Evolutionary conservation across 37 sponge, comb jelly and placozoan species (phyloP).

Genomic region (Hexactinellida sp.): DNA sequence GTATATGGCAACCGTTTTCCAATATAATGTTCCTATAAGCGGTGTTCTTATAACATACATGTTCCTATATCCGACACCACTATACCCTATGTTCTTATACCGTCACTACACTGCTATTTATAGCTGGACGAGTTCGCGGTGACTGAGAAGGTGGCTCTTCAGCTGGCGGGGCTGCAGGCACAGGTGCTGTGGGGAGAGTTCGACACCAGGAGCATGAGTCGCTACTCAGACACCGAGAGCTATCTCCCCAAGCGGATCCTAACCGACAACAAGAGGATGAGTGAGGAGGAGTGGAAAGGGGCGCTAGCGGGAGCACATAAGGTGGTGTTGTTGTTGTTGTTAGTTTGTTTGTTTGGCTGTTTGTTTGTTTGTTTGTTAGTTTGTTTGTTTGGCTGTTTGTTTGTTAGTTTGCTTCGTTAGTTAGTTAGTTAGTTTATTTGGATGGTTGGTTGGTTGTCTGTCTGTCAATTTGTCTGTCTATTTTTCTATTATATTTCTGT

Average conservation of each 20-base stretch:
- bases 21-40: too few species aligned
- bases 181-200: constrained; percentile 80
- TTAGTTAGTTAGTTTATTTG: background rate
- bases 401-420: background rate
- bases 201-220: constrained; percentile 13
- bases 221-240: constrained; percentile 49
- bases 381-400: background rate
- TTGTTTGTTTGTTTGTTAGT: background rate
- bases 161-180: constrained; percentile 78
- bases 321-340: constrained; percentile 22
- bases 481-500: background rate
- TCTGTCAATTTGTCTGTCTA: background rate
- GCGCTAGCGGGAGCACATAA: constrained; percentile 72
- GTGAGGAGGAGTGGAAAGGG: constrained; percentile 54
- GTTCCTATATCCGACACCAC: too few species aligned
- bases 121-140: constrained; percentile 89
- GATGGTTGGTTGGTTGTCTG: too few species aligned
- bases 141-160: constrained; percentile 71
- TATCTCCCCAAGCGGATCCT: constrained; percentile 52
- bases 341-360: too few species aligned
- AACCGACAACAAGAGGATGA: constrained; percentile 21
- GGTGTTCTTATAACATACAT: too few species aligned
- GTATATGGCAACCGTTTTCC: too few species aligned
- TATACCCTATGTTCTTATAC: too few species aligned
- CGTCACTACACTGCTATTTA: too few species aligned